A percentile compares a stretch with the other conserved stretches of the same genome.
Conservation (phyloP, 2,888 invertebrate genomes). For the Drosophila incognita region DNA sequence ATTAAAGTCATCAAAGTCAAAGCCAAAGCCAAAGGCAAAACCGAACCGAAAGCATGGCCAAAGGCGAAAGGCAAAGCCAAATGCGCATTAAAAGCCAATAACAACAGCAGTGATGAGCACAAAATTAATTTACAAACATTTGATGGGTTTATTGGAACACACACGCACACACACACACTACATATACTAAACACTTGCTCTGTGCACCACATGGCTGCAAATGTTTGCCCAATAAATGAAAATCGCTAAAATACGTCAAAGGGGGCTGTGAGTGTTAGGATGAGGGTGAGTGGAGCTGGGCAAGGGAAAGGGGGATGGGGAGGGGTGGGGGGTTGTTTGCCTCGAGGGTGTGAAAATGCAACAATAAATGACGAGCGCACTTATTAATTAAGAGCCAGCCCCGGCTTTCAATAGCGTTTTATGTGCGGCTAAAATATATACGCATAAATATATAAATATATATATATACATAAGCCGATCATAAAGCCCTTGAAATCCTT, state of each 20-base stretch:
- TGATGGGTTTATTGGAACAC: constrained; percentile 61
- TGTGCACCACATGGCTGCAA: constrained; percentile 63
- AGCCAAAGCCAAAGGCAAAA: constrained; percentile 18
- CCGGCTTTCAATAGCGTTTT: constrained; percentile 60
- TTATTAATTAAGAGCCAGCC: constrained; percentile 74
- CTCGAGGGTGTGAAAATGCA: constrained; percentile 58
- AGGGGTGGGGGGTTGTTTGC: background rate
- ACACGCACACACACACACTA: constrained; percentile 2
- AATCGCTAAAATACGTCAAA: constrained; percentile 61
- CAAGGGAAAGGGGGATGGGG: background rate
- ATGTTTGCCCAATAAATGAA: constrained; percentile 71
- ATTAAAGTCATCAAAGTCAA: constrained; percentile 57
- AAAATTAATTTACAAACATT: constrained; percentile 79
- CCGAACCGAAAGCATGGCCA: constrained; percentile 6
- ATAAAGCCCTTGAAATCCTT: constrained; percentile 39
- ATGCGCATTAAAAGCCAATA: constrained; percentile 78
- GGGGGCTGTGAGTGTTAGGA: background rate
- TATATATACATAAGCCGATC: background rate
- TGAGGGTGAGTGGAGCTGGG: background rate
- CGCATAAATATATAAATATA: background rate
- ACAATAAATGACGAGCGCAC: constrained; percentile 63
- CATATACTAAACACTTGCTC: constrained; percentile 2
- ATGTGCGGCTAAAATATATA: constrained; percentile 62
- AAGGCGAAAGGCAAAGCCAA: constrained; percentile 43
- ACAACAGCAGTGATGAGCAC: constrained; percentile 77